Base-by-base conservation (phyloP, 2,113 vertebrate species). In the Charadrius vociferus region DNA sequence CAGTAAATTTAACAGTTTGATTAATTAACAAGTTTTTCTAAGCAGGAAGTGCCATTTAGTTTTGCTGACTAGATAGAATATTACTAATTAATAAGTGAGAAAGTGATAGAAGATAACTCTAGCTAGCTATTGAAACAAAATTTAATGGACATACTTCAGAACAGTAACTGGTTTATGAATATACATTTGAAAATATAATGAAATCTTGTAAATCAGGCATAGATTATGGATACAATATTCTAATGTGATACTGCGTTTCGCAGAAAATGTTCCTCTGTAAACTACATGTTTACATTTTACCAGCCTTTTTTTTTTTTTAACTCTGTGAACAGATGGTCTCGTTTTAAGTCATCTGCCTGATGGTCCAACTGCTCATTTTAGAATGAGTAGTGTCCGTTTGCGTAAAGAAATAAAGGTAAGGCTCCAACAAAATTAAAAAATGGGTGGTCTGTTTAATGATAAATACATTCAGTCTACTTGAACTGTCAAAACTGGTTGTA, bases 281-380 rank as follows among this genome's bases (percentile, higher is more conserved):
- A 73, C 68, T 65, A 47, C 8, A 11, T 14, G 4, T 30, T 67
- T 71, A 8, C 23, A 24, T 86, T 89, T 88, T 87, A 55, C 39
- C 26, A 86, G 24, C 45, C 19, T 47, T 65, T 83, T 93, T 93
- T 14, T 87, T 87, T 97, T 98, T 98, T 98, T 99, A 98, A 99
- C 98, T 45, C 17, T 43, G 3, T 90, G 86, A 95, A 97, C 97
- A 99, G 99, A 99, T 98, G 99, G 99, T 75, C 96, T 99, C 97
- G 97, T 99, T 97, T 98, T 99, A 93, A 99, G 99, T 98, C 99
- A 99, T 87, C 98, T 99, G 53, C 99, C 99, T 83, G 97, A 99
- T 23, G 99, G 99, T 24, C 99, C 99, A 36, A 99, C 99, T 10
- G 99, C 99, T 95, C 99, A 99, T 97, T 99, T 99, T 97, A 99